Percentiles rank a stretch among this genome's conserved stretches.
phyloP scores from a whole-genome alignment of 92 coral and sea anemone genomes.

The Anthopleura xanthogrammica region DNA sequence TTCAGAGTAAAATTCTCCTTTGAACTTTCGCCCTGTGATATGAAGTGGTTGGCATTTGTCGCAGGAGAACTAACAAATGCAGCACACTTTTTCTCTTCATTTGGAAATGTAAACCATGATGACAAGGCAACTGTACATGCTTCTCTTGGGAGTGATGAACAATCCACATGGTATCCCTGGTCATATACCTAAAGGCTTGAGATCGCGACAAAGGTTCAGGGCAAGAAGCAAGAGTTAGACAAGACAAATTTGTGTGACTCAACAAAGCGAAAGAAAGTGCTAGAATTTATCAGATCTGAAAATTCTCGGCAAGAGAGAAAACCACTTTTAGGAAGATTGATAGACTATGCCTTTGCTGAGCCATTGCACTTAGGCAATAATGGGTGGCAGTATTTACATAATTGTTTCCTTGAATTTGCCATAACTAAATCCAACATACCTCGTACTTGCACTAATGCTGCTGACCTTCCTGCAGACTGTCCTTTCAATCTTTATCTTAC shows the following conservation, averaged over 20 bases:
- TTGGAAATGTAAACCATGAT: constrained; percentile 46
- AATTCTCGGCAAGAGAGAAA: constrained; percentile 40
- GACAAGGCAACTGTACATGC: constrained; percentile 35
- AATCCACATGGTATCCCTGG: constrained; percentile 49
- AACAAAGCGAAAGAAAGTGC: constrained; percentile 37
- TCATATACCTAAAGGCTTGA: constrained; percentile 18
- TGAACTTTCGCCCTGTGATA: constrained; percentile 40
- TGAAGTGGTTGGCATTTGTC: constrained; percentile 49
- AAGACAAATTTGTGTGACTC: constrained; percentile 10
- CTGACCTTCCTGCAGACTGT: constrained; percentile 16
- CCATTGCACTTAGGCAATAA: constrained; percentile 10
- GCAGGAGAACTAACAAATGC: constrained; percentile 48
- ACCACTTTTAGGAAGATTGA: constrained; percentile 30
- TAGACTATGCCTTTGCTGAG: constrained; percentile 30
- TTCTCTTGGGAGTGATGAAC: constrained; percentile 32
- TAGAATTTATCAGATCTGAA: constrained; percentile 33
- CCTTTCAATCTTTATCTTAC: not conserved
- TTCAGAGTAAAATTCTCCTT: constrained; percentile 35
- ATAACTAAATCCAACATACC: constrained; percentile 23
- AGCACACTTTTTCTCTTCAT: constrained; percentile 46
- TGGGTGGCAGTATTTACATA: constrained; percentile 37
- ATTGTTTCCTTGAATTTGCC: constrained; percentile 26
- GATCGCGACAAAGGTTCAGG: constrained; percentile 34
- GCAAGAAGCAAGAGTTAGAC: no score
- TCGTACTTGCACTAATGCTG: constrained; percentile 22